A percentile compares a stretch with the other conserved stretches of the same genome.
Evolutionary conservation across 2,797 vertebrate genomes (phyloP).

Genomic region (Gallirallus australis): DNA sequence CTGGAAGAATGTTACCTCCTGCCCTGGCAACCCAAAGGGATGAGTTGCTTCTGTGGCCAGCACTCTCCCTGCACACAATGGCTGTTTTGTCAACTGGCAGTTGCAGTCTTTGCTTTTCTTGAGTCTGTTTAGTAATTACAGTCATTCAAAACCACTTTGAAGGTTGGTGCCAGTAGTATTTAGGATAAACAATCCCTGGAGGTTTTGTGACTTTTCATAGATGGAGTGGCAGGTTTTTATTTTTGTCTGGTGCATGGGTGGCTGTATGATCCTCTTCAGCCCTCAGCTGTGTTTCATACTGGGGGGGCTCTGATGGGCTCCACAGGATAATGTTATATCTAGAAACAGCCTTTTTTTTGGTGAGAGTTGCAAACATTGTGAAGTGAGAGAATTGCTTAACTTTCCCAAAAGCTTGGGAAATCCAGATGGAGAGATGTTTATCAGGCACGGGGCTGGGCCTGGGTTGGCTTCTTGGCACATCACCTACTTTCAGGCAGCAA

Average conservation of each 20-base stretch:
- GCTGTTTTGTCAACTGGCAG: not conserved
- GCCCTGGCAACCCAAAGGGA: not conserved
- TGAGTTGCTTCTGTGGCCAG: not conserved
- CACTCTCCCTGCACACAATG: not conserved
- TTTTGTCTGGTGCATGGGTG: not conserved
- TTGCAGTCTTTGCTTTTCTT: not conserved
- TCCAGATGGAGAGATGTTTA: conserved; percentile 33
- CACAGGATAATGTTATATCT: not conserved
- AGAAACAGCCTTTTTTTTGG: not conserved
- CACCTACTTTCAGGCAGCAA: not conserved
- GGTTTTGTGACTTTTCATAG: not conserved
- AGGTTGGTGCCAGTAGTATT: not conserved
- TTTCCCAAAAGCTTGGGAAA: conserved; percentile 48
- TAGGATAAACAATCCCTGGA: not conserved
- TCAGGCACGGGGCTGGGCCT: conserved; percentile 10
- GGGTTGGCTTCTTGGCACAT: conserved; percentile 29
- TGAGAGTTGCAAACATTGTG: not conserved
- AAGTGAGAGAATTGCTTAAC: conserved; percentile 35
- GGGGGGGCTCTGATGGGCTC: not conserved
- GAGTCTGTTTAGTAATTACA: not conserved
- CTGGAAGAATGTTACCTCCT: not conserved
- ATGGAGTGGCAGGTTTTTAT: not conserved
- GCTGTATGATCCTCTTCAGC: not conserved
- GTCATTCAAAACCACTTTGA: conserved; percentile 4
- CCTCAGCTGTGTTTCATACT: not conserved